A percentile compares a stretch with the other conserved stretches of the same genome.
Conservation (phyloP, 2,113 vertebrate species). For the Ageneiosus marmoratus region DNA sequence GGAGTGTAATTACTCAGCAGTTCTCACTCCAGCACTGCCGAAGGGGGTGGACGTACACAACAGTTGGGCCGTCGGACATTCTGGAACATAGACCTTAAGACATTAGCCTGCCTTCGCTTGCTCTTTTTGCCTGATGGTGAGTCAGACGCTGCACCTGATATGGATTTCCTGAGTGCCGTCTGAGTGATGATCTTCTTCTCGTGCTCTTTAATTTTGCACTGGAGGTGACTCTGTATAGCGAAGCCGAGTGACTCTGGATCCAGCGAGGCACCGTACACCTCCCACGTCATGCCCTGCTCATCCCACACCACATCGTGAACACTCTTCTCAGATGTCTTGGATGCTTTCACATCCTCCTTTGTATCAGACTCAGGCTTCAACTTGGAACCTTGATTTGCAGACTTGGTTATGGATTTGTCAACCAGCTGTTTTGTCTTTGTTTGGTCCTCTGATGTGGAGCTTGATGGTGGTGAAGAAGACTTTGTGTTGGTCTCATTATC, state of each 20-base stretch:
- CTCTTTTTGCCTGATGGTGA: slow-evolving; percentile 82
- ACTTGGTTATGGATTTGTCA: slow-evolving; percentile 57
- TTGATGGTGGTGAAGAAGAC: slow-evolving; percentile 49
- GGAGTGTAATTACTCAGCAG: background rate
- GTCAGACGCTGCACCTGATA: slow-evolving; percentile 73
- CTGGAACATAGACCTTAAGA: slow-evolving; percentile 92
- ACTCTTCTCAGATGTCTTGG: slow-evolving; percentile 75
- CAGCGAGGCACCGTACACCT: slow-evolving; percentile 93
- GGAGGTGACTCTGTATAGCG: slow-evolving; percentile 96
- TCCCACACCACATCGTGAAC: slow-evolving; percentile 95
- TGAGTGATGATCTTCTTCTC: slow-evolving; percentile 84
- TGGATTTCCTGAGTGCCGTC: slow-evolving; percentile 81
- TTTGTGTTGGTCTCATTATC: slow-evolving; percentile 50
- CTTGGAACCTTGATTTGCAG: slow-evolving; percentile 65
- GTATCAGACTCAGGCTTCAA: slow-evolving; percentile 55
- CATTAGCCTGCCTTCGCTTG: slow-evolving; percentile 85
- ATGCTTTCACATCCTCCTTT: slow-evolving; percentile 58
- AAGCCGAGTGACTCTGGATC: slow-evolving; percentile 93
- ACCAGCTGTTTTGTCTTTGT: slow-evolving; percentile 51
- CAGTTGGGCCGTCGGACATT: slow-evolving; percentile 91
- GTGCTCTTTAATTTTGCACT: slow-evolving; percentile 94
- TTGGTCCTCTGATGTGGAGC: slow-evolving; percentile 47
- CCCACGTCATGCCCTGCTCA: slow-evolving; percentile 98
- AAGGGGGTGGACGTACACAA: slow-evolving; percentile 85
- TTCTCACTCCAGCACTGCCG: slow-evolving; percentile 87